Percentiles rank a stretch among this genome's conserved stretches.
These are phyloP conservation scores for Selenia dentaria DNA, from an alignment of 2,888 invertebrate species.

Conservation along the genomic window DNA sequence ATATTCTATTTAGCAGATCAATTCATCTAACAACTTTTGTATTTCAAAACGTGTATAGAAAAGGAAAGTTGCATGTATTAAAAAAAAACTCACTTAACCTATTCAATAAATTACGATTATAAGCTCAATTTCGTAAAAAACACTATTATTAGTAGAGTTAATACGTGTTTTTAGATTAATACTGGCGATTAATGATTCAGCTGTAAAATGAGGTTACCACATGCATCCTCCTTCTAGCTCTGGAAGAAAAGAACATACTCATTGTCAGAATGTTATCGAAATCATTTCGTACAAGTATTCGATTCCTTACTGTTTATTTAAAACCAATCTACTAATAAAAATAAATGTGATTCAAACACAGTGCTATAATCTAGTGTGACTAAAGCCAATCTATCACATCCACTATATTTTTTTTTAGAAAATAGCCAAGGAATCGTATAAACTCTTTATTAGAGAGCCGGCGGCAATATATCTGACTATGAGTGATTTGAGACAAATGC, in stretches of 20 bases:
- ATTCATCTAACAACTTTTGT: slow-evolving; percentile 1
- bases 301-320: background rate
- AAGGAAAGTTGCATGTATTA: slow-evolving; percentile 8
- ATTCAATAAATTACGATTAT: background rate
- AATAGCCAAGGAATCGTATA: slow-evolving; percentile 2
- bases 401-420: slow-evolving; percentile 3
- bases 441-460: background rate
- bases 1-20: background rate
- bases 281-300: background rate
- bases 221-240: slow-evolving; percentile 3
- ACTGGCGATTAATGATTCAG: too few relatives aligned
- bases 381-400: slow-evolving; percentile 6
- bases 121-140: background rate
- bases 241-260: slow-evolving; percentile 1
- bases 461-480: background rate
- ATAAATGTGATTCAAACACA: slow-evolving; percentile 2
- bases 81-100: background rate
- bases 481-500: too few relatives aligned
- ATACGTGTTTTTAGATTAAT: background rate
- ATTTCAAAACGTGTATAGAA: slow-evolving; percentile 7
- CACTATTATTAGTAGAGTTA: background rate
- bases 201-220: too few relatives aligned
- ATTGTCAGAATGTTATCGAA: background rate
- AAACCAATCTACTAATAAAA: slow-evolving; percentile 1
- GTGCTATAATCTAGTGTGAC: slow-evolving; percentile 3